Evolutionary conservation across 2,888 invertebrate species (phyloP).

Genomic region (Lepidocyrtinus sp.): DNA sequence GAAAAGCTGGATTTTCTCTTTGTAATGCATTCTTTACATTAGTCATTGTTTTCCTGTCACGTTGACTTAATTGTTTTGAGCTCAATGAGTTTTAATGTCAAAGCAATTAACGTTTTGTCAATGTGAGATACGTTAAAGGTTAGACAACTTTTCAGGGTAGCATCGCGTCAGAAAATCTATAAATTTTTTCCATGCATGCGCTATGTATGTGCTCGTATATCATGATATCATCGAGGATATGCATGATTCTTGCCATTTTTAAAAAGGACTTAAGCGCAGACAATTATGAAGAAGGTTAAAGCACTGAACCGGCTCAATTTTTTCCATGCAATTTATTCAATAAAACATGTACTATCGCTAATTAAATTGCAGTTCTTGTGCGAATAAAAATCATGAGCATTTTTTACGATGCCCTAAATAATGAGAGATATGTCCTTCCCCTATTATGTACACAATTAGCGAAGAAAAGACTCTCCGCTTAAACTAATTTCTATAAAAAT

Average conservation of each 20-base stretch:
- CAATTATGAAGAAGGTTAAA: conserved; percentile 10
- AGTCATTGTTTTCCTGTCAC: not conserved
- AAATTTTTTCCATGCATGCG: not conserved
- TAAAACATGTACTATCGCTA: not conserved
- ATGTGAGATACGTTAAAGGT: not conserved
- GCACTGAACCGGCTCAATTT: not conserved
- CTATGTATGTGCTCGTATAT: not conserved
- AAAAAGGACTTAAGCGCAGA: conserved; percentile 6
- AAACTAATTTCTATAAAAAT: not conserved
- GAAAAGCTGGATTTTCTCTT: not conserved
- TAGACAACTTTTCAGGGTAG: not conserved
- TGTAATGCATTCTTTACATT: too few species aligned
- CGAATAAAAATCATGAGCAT: not conserved
- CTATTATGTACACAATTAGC: not conserved
- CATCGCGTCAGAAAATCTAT: not conserved
- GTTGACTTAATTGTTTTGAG: not conserved
- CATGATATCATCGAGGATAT: conserved; percentile 11
- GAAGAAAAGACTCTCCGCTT: not conserved
- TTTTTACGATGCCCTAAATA: conserved; percentile 5
- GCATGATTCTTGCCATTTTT: conserved; percentile 5
- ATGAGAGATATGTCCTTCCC: conserved; percentile 10
- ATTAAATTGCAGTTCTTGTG: not conserved
- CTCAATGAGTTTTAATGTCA: conserved; percentile 20
- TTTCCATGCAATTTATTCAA: not conserved
- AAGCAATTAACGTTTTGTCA: conserved; percentile 26